phyloP scores from a whole-genome alignment of 2,888 invertebrate species.

The Antitype chi region DNA sequence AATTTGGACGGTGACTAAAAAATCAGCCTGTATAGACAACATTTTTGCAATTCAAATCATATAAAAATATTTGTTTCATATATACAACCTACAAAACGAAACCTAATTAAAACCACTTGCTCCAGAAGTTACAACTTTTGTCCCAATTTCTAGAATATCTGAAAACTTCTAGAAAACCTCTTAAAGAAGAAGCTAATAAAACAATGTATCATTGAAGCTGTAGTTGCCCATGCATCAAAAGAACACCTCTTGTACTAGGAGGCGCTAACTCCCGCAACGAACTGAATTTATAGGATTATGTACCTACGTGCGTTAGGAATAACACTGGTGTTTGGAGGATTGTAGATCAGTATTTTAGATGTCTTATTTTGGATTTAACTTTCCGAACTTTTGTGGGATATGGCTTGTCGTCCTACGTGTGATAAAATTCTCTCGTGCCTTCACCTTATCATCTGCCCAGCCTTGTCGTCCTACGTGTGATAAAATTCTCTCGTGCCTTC shows the following conservation, averaged over 20 bases:
- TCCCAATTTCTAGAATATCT: not conserved
- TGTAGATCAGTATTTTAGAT: not conserved
- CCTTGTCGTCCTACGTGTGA: not conserved
- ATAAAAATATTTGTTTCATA: too few relatives aligned
- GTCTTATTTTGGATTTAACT: not conserved
- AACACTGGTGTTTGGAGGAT: not conserved
- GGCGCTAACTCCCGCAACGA: slow-evolving; percentile 56
- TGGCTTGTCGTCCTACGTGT: not conserved
- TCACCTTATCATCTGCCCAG: too few relatives aligned
- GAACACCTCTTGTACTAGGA: slow-evolving; percentile 43
- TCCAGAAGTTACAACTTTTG: not conserved
- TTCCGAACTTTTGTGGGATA: not conserved
- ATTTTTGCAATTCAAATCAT: too few relatives aligned
- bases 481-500: not conserved
- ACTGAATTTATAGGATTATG: slow-evolving; percentile 53
- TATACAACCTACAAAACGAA: not conserved
- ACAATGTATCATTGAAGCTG: slow-evolving; percentile 24
- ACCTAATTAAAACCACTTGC: not conserved
- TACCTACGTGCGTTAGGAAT: slow-evolving; percentile 18
- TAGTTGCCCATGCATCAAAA: slow-evolving; percentile 49
- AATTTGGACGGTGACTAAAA: too few relatives aligned
- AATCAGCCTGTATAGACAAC: too few relatives aligned
- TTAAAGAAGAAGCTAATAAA: slow-evolving; percentile 8
- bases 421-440: not conserved
- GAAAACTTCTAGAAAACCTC: not conserved